Percentiles rank a stretch among this genome's conserved stretches.
These are phyloP conservation scores for Oeneis ivallda DNA, from an alignment of 2,888 invertebrate genomes.

Conservation along the genomic window DNA sequence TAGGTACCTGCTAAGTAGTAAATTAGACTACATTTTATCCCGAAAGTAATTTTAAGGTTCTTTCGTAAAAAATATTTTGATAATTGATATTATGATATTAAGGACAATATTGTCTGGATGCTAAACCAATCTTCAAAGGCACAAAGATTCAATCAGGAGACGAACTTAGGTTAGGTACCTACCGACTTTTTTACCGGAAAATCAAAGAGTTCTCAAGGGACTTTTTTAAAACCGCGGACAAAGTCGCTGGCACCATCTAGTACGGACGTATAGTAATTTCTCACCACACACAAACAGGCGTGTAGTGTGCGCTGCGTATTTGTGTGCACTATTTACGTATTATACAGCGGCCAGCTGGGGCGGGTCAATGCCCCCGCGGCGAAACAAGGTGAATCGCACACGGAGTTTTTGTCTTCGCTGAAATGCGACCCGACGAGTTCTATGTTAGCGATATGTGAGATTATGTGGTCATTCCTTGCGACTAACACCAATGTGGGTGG, in stretches of 20 bases:
- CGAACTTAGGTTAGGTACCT: no score
- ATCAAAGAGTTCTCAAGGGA: no score
- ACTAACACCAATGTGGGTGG: neutral
- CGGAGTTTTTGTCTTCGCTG: constrained; percentile 61
- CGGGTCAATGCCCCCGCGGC: constrained; percentile 69
- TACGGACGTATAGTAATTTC: constrained; percentile 31
- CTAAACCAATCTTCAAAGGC: no score
- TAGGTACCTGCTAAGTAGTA: no score
- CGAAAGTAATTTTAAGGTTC: no score
- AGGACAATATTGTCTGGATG: no score
- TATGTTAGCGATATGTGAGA: constrained; percentile 37
- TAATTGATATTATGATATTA: no score
- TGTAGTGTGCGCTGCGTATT: constrained; percentile 20
- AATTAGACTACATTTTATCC: no score
- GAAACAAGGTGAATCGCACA: constrained; percentile 75
- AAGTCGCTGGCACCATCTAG: neutral
- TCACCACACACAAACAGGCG: constrained; percentile 36
- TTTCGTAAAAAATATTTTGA: no score
- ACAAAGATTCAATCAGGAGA: no score
- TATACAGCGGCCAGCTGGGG: constrained; percentile 68
- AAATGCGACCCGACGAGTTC: constrained; percentile 51
- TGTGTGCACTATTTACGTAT: constrained; percentile 55
- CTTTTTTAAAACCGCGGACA: constrained; percentile 26
- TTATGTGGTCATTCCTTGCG: constrained; percentile 12
- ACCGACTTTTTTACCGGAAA: no score